Percentiles rank a stretch among this genome's conserved stretches.
These are phyloP conservation scores for Pseudorhombus dupliciocellatus DNA, from an alignment of 2,113 vertebrate genomes.

Conservation along the genomic window DNA sequence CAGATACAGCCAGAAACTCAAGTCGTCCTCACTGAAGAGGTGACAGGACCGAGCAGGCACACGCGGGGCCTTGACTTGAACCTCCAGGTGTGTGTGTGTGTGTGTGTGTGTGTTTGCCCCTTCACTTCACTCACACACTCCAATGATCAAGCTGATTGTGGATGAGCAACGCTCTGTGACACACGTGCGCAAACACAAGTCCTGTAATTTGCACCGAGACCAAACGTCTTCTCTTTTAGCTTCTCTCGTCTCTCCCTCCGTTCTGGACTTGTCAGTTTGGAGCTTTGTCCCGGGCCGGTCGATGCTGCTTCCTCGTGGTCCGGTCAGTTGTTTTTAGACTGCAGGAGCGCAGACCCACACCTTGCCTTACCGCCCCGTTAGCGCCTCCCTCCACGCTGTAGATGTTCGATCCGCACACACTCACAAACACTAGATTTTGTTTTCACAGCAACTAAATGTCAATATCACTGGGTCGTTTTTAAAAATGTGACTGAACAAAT, in stretches of 20 bases:
- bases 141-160: slow-evolving; percentile 20
- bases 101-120: slow-evolving; percentile 39
- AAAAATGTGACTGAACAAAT: slow-evolving; percentile 67
- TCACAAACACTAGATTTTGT: slow-evolving; percentile 27
- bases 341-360: slow-evolving; percentile 67
- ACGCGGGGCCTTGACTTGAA: slow-evolving; percentile 25
- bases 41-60: slow-evolving; percentile 82
- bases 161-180: slow-evolving; percentile 40
- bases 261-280: slow-evolving; percentile 45
- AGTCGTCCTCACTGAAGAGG: slow-evolving; percentile 92
- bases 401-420: slow-evolving; percentile 54
- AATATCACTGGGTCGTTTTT: slow-evolving; percentile 70
- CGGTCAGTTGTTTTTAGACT: slow-evolving; percentile 64
- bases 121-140: slow-evolving; percentile 57
- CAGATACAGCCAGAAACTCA: slow-evolving; percentile 92
- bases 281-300: slow-evolving; percentile 55
- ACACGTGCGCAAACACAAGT: slow-evolving; percentile 45
- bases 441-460: slow-evolving; percentile 61
- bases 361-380: slow-evolving; percentile 72
- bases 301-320: slow-evolving; percentile 61
- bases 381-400: slow-evolving; percentile 19
- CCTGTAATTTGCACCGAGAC: slow-evolving; percentile 65
- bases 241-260: background rate
- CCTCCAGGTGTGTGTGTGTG: slow-evolving; percentile 24
- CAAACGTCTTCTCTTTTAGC: slow-evolving; percentile 55